Base-by-base conservation (phyloP, 2,113 vertebrate species). In the Anguilla rostrata region DNA sequence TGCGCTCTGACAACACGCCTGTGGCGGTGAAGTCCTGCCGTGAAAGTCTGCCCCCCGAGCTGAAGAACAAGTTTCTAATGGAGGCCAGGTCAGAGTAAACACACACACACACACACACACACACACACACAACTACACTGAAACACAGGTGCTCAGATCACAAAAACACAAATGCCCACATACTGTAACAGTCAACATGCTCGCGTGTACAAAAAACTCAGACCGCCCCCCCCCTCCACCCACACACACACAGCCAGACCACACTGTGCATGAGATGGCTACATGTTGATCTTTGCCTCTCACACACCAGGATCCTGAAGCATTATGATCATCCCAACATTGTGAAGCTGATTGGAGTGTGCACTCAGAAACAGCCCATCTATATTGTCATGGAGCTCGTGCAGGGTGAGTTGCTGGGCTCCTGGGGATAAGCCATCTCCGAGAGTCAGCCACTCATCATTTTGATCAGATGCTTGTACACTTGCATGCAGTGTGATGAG, bases 381-480 rank as follows among this genome's bases (percentile, higher is more conserved):
- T 99, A 99, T 92, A 99, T 99, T 0, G 96, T 99, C 92, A 99
- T 99, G 98, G 98, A 99, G 93, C 95, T 99, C 0, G 95, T 99
- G 80, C 95, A 97, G 93, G 98, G 98, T 98, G 90, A 94, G 93
- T 3, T 20, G n/a, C 4, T 8, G 39, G 8, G 14, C 11, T 22
- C 82, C 26, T 29, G 82, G 9, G 53, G 5, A 3, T 66, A 66
- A 3, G 18, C 56, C 18, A 18, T 15, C 56, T 60, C 12, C 18
- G 15, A 3, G 2, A 60, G 60, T 66, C 60, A 66, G 60, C 11
- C 60, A 82, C 22, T 15, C 1, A 63, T 86, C 84, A 34, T 34
- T 53, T 20, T 22, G 9, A 39, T 22, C 71, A 75, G 1, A 75
- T 57, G 4, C 5, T 39, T 5, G 22, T n/a, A 2, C 11, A 15